A percentile compares a stretch with the other conserved stretches of the same genome.
phyloP scores from a whole-genome alignment of 2,888 invertebrate genomes.

The Drymonia ruficornis region DNA sequence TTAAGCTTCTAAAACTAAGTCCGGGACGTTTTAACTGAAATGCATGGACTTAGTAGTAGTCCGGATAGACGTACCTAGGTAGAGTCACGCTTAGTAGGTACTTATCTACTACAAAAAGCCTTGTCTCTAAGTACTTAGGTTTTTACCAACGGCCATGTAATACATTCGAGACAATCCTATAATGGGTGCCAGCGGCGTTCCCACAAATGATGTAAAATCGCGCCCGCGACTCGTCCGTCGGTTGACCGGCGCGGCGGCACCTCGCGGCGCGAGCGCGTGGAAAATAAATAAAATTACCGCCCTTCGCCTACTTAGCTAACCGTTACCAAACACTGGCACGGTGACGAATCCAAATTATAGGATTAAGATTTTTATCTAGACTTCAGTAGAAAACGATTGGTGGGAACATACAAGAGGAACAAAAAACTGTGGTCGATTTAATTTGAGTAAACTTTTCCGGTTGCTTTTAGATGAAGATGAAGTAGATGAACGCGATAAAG shows the following conservation, averaged over 20 bases:
- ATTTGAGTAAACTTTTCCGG: no score
- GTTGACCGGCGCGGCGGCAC: constrained; percentile 6
- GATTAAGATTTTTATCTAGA: constrained; percentile 6
- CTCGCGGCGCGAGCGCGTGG: constrained; percentile 9
- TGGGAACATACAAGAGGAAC: no score
- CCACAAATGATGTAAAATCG: constrained; percentile 37
- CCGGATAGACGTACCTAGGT: no score
- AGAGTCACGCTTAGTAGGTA: no score
- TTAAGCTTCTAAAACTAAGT: no score
- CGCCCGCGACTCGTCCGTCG: constrained; percentile 8
- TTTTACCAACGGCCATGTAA: constrained; percentile 33
- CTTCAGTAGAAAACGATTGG: not conserved
- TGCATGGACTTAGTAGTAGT: no score
- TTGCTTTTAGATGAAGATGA: no score
- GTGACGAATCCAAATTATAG: constrained; percentile 19
- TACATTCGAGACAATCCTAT: constrained; percentile 42
- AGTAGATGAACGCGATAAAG: no score
- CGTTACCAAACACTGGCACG: constrained; percentile 11
- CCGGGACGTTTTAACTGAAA: no score
- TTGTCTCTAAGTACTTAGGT: no score
- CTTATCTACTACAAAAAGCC: no score
- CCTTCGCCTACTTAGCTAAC: constrained; percentile 52
- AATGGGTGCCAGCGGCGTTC: constrained; percentile 34
- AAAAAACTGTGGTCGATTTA: no score
- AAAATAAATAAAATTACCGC: constrained; percentile 40